phyloP scores from a whole-genome alignment of 2,888 invertebrate species.

The Axea sp. region DNA sequence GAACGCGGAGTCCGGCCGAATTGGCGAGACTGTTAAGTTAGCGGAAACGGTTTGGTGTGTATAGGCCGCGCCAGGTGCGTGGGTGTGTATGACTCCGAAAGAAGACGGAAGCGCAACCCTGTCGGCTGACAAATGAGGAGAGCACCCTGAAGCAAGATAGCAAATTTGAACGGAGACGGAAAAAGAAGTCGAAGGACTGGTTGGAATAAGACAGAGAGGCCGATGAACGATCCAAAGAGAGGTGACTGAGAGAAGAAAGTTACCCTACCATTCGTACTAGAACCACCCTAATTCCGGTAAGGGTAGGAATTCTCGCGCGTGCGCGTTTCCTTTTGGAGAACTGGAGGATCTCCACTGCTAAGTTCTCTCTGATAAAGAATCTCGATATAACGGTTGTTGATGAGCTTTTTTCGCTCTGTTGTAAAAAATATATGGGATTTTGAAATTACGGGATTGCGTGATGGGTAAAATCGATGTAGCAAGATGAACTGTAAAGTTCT shows the following conservation, averaged over 20 bases:
- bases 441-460: constrained; percentile 27
- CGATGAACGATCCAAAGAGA: constrained; percentile 14
- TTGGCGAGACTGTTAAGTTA: constrained; percentile 47
- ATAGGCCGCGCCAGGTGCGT: constrained; percentile 27
- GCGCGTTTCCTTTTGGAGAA: constrained; percentile 37
- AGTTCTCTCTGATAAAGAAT: constrained; percentile 44
- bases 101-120: constrained; percentile 38
- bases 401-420: constrained; percentile 24
- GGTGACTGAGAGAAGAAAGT: constrained; percentile 22
- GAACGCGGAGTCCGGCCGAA: constrained; percentile 58
- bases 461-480: constrained; percentile 4
- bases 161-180: constrained; percentile 30
- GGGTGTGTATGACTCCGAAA: constrained; percentile 46
- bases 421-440: constrained; percentile 24
- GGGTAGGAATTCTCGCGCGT: constrained; percentile 50
- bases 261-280: constrained; percentile 37
- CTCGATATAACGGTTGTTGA: constrained; percentile 31
- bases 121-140: constrained; percentile 20
- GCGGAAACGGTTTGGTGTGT: constrained; percentile 43
- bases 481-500: too few species aligned
- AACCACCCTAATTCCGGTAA: constrained; percentile 40
- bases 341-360: constrained; percentile 21
- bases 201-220: constrained; percentile 32
- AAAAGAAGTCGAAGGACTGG: constrained; percentile 34
- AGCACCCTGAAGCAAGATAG: constrained; percentile 10